A percentile compares a stretch with the other conserved stretches of the same genome.
Evolutionary conservation across 2,113 vertebrate genomes (phyloP).

Genomic region (Takifugu flavidus): DNA sequence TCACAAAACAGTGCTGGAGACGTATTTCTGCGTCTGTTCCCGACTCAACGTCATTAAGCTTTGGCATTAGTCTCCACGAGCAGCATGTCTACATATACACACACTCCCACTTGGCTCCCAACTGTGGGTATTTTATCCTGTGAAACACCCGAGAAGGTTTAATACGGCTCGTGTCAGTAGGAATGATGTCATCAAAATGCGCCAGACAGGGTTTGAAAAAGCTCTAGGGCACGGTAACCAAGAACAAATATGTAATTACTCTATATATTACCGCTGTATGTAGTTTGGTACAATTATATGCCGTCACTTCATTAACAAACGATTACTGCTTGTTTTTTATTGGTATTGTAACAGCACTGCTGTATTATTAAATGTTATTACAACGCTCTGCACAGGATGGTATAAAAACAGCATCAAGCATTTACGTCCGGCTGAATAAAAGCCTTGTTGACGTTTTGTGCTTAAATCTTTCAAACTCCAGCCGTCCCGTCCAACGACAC

Average conservation of each 20-base stretch:
- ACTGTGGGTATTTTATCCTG: constrained; percentile 22
- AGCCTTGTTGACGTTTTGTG: not conserved
- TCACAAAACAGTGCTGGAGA: constrained; percentile 51
- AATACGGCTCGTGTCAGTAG: constrained; percentile 19
- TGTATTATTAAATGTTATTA: no score
- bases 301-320: no score
- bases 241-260: not conserved
- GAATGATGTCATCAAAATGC: constrained; percentile 51
- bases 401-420: no score
- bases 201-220: constrained; percentile 24
- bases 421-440: not conserved
- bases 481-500: no score
- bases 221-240: not conserved
- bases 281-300: no score
- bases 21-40: constrained; percentile 42
- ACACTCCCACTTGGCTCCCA: constrained; percentile 16
- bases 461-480: not conserved
- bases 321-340: no score
- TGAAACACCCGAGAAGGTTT: constrained; percentile 19
- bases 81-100: constrained; percentile 15
- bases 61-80: constrained; percentile 17
- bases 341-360: no score
- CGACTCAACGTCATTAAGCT: constrained; percentile 24
- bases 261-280: no score
- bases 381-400: no score